phyloP scores from a whole-genome alignment of 2,113 vertebrate species.

The Odontophorus gujanensis region DNA sequence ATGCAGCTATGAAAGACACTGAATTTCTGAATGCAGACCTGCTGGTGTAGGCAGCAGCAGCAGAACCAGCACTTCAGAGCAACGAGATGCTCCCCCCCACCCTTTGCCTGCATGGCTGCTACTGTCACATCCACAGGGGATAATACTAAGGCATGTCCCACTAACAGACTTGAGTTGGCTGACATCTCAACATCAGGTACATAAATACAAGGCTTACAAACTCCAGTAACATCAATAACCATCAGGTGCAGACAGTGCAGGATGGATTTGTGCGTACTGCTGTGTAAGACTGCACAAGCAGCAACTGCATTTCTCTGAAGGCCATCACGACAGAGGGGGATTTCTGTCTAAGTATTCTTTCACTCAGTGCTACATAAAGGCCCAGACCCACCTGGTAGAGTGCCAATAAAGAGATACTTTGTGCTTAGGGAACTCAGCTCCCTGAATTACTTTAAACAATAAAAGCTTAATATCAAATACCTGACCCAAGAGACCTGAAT shows the following conservation, averaged over 20 bases:
- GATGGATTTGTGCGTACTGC: not conserved
- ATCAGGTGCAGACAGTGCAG: not conserved
- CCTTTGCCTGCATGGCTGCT: not conserved
- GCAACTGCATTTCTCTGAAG: not conserved
- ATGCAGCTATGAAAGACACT: not conserved
- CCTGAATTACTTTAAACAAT: not conserved
- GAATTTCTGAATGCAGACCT: not conserved
- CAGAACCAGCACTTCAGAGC: not conserved
- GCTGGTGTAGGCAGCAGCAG: not conserved
- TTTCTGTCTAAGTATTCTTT: not conserved
- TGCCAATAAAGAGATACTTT: not conserved
- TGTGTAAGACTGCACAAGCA: not conserved
- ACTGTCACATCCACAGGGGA: not conserved
- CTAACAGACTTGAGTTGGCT: not conserved
- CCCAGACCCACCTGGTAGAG: not conserved
- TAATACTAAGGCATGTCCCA: not conserved
- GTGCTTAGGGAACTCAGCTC: not conserved
- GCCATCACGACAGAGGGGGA: not conserved
- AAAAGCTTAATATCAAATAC: not conserved
- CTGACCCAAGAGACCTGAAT: not conserved
- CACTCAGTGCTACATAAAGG: not conserved
- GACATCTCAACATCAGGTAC: not conserved
- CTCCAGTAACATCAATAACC: not conserved
- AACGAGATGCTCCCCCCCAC: not conserved
- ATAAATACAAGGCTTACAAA: not conserved